Evolutionary conservation across 2,888 invertebrate genomes (phyloP).

Genomic region (Xestia sexstrigata): DNA sequence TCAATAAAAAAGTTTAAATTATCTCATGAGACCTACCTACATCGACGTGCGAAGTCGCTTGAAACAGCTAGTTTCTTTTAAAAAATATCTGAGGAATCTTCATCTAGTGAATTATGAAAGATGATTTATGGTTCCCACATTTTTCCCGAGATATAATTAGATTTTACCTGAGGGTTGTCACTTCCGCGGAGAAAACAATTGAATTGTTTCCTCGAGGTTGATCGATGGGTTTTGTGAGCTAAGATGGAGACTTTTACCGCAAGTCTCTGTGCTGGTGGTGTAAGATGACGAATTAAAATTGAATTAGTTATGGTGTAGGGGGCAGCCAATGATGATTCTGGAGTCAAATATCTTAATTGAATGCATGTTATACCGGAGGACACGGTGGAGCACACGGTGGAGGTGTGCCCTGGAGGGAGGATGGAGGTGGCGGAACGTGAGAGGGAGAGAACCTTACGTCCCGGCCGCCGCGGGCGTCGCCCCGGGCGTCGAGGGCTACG

Average conservation of each 20-base stretch:
- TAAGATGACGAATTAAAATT: neutral
- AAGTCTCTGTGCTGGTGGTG: neutral
- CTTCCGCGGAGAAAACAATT: constrained; percentile 51
- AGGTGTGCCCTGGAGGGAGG: too few relatives aligned
- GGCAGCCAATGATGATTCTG: neutral
- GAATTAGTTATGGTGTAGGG: neutral
- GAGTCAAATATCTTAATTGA: too few relatives aligned
- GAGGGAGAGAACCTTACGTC: too few relatives aligned
- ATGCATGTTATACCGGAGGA: too few relatives aligned
- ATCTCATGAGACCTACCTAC: too few relatives aligned
- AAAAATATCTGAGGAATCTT: constrained; percentile 52
- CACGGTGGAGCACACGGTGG: too few relatives aligned
- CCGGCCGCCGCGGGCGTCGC: too few relatives aligned
- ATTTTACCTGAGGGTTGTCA: constrained; percentile 67
- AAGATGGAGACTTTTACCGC: neutral
- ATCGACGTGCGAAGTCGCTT: too few relatives aligned
- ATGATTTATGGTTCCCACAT: constrained; percentile 81
- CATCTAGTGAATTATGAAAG: constrained; percentile 77
- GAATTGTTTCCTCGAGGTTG: constrained; percentile 48
- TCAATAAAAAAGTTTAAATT: too few relatives aligned
- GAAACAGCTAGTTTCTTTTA: constrained; percentile 11
- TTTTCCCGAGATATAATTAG: constrained; percentile 76
- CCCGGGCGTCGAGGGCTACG: too few relatives aligned
- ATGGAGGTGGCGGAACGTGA: too few relatives aligned
- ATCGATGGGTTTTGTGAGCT: constrained; percentile 39